Conservation (phyloP, 1,140 invertebrate species). For the Asobara japonica region DNA sequence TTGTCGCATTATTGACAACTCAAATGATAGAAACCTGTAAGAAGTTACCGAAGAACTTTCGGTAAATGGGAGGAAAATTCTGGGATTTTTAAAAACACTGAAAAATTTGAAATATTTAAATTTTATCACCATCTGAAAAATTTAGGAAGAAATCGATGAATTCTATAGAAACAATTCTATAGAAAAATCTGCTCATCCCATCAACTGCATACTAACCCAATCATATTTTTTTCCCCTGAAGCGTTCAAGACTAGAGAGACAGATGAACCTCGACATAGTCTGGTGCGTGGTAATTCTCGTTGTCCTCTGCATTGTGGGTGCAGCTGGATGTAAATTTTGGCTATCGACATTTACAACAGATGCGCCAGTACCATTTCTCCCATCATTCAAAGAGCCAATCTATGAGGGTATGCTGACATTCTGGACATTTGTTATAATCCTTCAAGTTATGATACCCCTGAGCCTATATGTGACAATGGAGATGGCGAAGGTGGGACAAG, state of each 20-base stretch:
- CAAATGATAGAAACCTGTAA: too few relatives aligned
- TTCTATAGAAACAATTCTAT: too few relatives aligned
- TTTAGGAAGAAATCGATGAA: too few relatives aligned
- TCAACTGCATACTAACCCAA: background rate
- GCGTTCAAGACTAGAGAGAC: conserved; percentile 88
- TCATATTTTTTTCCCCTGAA: conserved; percentile 36
- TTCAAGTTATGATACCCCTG: conserved; percentile 97
- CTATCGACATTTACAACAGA: conserved; percentile 69
- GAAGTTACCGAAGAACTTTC: too few relatives aligned
- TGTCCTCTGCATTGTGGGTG: conserved; percentile 90
- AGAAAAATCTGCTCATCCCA: background rate
- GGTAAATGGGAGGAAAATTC: too few relatives aligned
- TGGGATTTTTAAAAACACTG: too few relatives aligned
- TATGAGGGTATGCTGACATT: conserved; percentile 90
- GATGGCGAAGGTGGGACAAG: conserved; percentile 95
- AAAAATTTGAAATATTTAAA: too few relatives aligned
- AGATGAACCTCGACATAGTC: conserved; percentile 95
- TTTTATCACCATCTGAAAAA: too few relatives aligned
- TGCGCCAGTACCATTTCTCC: conserved; percentile 72
- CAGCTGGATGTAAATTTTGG: conserved; percentile 90
- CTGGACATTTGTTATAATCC: conserved; percentile 95
- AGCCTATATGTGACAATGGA: conserved; percentile 97
- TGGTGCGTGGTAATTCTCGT: conserved; percentile 96
- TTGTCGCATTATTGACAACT: background rate
- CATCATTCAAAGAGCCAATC: conserved; percentile 68